These are phyloP conservation scores for Dendrolimus kikuchii DNA, from an alignment of 1,140 invertebrate species.

Conservation along the genomic window DNA sequence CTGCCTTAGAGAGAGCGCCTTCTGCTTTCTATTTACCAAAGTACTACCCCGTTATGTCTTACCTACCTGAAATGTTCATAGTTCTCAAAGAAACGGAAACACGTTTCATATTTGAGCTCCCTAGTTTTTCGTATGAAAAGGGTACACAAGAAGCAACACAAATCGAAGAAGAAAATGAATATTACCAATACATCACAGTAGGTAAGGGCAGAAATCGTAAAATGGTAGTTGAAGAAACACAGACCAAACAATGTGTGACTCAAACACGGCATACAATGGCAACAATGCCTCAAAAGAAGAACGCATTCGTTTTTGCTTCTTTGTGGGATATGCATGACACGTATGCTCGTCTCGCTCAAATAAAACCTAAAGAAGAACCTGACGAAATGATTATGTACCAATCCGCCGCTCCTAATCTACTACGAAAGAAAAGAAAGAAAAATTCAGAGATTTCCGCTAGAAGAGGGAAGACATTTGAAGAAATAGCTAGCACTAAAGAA, in stretches of 20 bases:
- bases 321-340: conserved; percentile 83
- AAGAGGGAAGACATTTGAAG: conserved; percentile 36
- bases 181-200: conserved; percentile 76
- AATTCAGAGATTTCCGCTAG: conserved; percentile 5
- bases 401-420: conserved; percentile 34
- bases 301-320: conserved; percentile 77
- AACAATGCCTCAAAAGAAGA: conserved; percentile 65
- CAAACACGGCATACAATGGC: conserved; percentile 77
- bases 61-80: conserved; percentile 73
- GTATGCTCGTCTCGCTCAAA: conserved; percentile 62
- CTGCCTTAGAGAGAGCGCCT: conserved; percentile 53
- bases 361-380: conserved; percentile 49
- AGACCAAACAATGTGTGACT: conserved; percentile 74
- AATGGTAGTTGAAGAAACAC: conserved; percentile 76
- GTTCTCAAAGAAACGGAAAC: conserved; percentile 78
- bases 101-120: conserved; percentile 76
- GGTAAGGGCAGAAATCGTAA: conserved; percentile 77
- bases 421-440: conserved; percentile 42
- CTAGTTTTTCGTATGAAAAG: conserved; percentile 74
- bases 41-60: conserved; percentile 40
- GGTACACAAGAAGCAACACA: conserved; percentile 71
- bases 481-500: conserved; percentile 51
- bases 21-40: conserved; percentile 67
- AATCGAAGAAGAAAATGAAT: conserved; percentile 75
- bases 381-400: conserved; percentile 67